Evolutionary conservation across 2,888 invertebrate genomes (phyloP).

Genomic region (Drosophila paramelanica): DNA sequence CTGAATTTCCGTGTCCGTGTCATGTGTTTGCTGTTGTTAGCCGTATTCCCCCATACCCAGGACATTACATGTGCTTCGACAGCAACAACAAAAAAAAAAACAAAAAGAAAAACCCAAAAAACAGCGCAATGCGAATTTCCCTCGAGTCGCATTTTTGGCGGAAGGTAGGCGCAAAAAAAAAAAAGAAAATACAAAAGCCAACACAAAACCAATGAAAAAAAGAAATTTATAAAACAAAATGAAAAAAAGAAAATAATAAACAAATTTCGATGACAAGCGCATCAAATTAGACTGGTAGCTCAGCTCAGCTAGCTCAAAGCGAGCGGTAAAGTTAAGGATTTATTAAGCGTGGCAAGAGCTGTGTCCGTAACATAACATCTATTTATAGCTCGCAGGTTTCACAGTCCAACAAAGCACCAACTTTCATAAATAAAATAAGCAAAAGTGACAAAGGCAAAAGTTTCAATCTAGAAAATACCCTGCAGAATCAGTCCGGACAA

Average conservation of each 20-base stretch:
- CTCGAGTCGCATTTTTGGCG: slow-evolving; percentile 67
- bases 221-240: background rate
- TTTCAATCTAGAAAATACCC: slow-evolving; percentile 14
- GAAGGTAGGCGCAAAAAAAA: slow-evolving; percentile 9
- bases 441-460: background rate
- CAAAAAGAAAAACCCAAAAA: slow-evolving; percentile 31
- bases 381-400: slow-evolving; percentile 53
- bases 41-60: slow-evolving; percentile 4
- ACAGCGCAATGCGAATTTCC: slow-evolving; percentile 67
- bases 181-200: too few species aligned
- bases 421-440: slow-evolving; percentile 55
- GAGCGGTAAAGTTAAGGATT: slow-evolving; percentile 41
- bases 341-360: slow-evolving; percentile 38
- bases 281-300: slow-evolving; percentile 44
- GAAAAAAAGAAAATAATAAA: background rate
- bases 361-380: slow-evolving; percentile 45
- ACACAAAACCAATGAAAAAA: background rate
- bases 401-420: slow-evolving; percentile 32
- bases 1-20: slow-evolving; percentile 56
- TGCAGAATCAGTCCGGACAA: too few species aligned
- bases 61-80: slow-evolving; percentile 16
- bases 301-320: slow-evolving; percentile 9
- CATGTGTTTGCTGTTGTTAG: slow-evolving; percentile 60
- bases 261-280: slow-evolving; percentile 48
- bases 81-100: slow-evolving; percentile 39